Conservation (phyloP, 2,113 vertebrate species). For the Montifringilla adamsi region DNA sequence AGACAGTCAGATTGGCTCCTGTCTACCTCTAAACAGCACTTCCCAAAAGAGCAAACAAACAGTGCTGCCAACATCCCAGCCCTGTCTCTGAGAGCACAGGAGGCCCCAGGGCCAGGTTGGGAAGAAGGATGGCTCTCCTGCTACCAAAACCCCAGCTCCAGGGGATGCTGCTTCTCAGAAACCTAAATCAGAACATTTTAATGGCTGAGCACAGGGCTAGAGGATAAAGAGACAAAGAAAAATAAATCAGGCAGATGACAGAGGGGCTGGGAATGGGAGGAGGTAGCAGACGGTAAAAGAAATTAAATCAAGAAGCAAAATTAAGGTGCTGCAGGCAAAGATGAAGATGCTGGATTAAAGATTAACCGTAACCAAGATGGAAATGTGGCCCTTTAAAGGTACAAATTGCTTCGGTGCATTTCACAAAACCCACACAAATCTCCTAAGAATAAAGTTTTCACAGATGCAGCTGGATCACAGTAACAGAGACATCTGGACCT, state of each 20-base stretch:
- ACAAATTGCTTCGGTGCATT: not conserved
- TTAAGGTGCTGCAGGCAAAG: slow-evolving; percentile 62
- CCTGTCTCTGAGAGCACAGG: not conserved
- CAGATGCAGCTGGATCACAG: not conserved
- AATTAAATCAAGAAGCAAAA: slow-evolving; percentile 64
- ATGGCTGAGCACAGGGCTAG: slow-evolving; percentile 26
- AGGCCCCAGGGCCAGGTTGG: slow-evolving; percentile 1
- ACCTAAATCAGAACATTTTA: slow-evolving; percentile 46
- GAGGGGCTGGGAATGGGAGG: slow-evolving; percentile 49
- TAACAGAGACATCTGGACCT: not conserved
- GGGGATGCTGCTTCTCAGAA: slow-evolving; percentile 45
- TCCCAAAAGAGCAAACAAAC: not conserved
- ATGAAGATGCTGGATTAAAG: slow-evolving; percentile 59
- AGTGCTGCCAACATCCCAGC: not conserved
- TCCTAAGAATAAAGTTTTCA: not conserved
- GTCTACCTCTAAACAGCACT: not conserved
- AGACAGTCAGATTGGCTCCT: not conserved
- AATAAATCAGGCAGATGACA: slow-evolving; percentile 62
- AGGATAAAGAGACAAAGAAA: slow-evolving; percentile 45
- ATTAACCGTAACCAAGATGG: slow-evolving; percentile 38
- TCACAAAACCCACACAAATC: not conserved
- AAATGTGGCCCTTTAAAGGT: slow-evolving; percentile 29
- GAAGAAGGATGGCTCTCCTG: not conserved
- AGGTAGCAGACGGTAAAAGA: slow-evolving; percentile 57
- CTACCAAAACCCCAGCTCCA: slow-evolving; percentile 6